Evolutionary conservation across 2,113 vertebrate species (phyloP).

Genomic region (Galeopterus variegatus): DNA sequence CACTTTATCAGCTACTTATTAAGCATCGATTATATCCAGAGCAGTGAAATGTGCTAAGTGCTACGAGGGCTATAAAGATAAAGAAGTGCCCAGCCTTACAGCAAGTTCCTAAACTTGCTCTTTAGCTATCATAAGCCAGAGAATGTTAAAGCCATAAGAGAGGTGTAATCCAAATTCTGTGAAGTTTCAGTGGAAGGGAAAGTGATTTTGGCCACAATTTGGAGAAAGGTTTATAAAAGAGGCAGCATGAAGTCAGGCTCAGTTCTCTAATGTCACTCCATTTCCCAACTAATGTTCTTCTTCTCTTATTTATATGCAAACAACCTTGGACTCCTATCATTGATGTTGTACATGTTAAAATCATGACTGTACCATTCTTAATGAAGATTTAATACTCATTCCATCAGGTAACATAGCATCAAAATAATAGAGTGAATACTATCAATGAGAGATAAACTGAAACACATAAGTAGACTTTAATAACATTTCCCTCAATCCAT

Average conservation of each 20-base stretch:
- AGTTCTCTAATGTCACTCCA: background rate
- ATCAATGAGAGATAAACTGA: conserved; percentile 24
- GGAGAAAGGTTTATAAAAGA: background rate
- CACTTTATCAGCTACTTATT: conserved; percentile 41
- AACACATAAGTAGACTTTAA: conserved; percentile 23
- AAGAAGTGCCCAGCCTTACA: conserved; percentile 30
- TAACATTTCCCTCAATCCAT: background rate
- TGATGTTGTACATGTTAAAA: conserved; percentile 29
- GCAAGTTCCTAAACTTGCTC: conserved; percentile 46
- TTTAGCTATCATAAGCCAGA: conserved; percentile 11
- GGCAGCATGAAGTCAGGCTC: background rate
- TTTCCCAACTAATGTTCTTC: conserved; percentile 6
- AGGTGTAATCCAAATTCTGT: background rate
- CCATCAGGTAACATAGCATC: conserved; percentile 50
- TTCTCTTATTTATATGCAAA: conserved; percentile 17
- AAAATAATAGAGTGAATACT: conserved; percentile 14
- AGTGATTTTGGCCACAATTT: background rate
- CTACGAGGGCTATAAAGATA: conserved; percentile 48
- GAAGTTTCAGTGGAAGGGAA: background rate
- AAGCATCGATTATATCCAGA: conserved; percentile 49
- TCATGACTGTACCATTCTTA: conserved; percentile 19
- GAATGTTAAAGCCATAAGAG: background rate
- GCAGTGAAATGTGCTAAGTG: conserved; percentile 2
- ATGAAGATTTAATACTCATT: conserved; percentile 43
- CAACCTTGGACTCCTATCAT: background rate